Conservation (phyloP, 2,888 invertebrate genomes). For the Tenthredo livida region DNA sequence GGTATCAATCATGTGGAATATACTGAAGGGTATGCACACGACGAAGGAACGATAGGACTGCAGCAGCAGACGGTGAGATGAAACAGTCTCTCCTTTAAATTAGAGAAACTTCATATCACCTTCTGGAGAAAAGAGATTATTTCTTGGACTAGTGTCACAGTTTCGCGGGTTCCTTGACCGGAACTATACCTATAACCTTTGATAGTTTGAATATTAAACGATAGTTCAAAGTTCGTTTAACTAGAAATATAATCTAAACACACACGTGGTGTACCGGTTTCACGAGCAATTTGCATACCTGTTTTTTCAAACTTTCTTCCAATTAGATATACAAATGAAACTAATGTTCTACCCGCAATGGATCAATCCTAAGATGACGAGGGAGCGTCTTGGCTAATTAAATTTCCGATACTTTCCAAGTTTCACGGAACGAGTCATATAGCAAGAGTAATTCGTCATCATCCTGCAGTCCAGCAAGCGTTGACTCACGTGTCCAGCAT, state of each 20-base stretch:
- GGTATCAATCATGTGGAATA: conserved; percentile 23
- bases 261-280: not conserved
- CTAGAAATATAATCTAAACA: not conserved
- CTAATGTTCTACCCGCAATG: not conserved
- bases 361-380: not conserved
- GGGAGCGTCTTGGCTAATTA: not conserved
- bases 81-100: not conserved
- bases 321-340: not conserved
- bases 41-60: not conserved
- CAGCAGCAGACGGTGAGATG: not conserved
- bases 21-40: not conserved
- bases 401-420: conserved; percentile 30
- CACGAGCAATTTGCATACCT: conserved; percentile 35
- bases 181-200: not conserved
- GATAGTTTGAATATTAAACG: conserved; percentile 9
- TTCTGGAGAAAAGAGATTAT: not conserved
- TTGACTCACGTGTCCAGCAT: conserved; percentile 37
- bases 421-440: conserved; percentile 22
- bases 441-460: conserved; percentile 18
- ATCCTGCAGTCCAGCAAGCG: conserved; percentile 21
- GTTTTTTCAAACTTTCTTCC: conserved; percentile 32
- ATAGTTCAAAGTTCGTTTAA: conserved; percentile 10
- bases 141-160: not conserved
- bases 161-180: not conserved
- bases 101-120: not conserved